Percentiles rank a stretch among this genome's conserved stretches.
These are phyloP conservation scores for Megalops atlanticus DNA, from an alignment of 2,113 vertebrate species.

Conservation along the genomic window DNA sequence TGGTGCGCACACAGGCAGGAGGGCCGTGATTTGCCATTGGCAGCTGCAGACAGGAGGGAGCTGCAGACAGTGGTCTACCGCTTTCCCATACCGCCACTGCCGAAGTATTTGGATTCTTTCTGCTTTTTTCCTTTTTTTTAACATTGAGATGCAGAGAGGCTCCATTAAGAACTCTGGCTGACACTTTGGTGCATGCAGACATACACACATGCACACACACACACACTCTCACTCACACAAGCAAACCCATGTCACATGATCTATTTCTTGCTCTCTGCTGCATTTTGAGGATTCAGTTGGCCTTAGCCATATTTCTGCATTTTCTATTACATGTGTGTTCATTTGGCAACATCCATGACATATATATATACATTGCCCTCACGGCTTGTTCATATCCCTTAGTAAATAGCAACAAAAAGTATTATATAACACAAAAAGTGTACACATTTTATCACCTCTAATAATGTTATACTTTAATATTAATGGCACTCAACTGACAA, in stretches of 20 bases:
- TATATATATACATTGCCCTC: too few relatives aligned
- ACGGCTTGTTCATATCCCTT: too few relatives aligned
- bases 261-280: background rate
- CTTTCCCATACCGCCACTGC: constrained; percentile 4
- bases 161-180: background rate
- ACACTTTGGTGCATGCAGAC: background rate
- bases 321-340: background rate
- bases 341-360: background rate
- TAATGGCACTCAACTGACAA: too few relatives aligned
- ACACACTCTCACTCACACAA: background rate
- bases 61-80: constrained; percentile 11
- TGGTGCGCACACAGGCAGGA: background rate
- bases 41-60: constrained; percentile 2
- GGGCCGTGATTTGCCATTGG: constrained; percentile 4
- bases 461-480: too few relatives aligned
- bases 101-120: too few relatives aligned
- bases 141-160: too few relatives aligned
- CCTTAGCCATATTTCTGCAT: too few relatives aligned
- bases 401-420: too few relatives aligned
- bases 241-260: background rate
- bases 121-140: background rate
- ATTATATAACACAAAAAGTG: too few relatives aligned
- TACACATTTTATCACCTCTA: too few relatives aligned
- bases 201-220: background rate
- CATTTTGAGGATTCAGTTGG: too few relatives aligned